A percentile compares a stretch with the other conserved stretches of the same genome.
These are phyloP conservation scores for Diloba caeruleocephala DNA, from an alignment of 2,888 invertebrate genomes.

Conservation along the genomic window DNA sequence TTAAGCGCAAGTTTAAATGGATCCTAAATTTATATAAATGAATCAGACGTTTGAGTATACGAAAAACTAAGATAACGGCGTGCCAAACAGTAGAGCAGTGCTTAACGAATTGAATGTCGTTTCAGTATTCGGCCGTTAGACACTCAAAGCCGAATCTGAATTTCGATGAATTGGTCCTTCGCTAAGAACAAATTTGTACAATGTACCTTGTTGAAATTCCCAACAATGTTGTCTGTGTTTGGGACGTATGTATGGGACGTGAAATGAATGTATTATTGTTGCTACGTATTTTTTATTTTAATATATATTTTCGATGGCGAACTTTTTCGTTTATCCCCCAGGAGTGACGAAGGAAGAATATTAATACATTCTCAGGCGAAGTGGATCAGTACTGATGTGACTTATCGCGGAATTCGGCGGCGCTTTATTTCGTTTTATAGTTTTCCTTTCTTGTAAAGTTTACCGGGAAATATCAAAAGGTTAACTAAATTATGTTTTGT, in stretches of 20 bases:
- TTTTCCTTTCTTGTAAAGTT: slow-evolving; percentile 23
- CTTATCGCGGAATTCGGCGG: slow-evolving; percentile 17
- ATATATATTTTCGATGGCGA: slow-evolving; percentile 42
- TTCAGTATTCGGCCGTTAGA: too few species aligned
- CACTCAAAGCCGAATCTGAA: slow-evolving; percentile 29
- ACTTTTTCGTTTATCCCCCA: slow-evolving; percentile 47
- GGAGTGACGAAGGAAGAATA: slow-evolving; percentile 42
- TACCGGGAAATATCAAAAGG: slow-evolving; percentile 19
- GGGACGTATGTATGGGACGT: slow-evolving; percentile 47
- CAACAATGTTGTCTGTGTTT: slow-evolving; percentile 18
- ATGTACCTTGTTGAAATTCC: slow-evolving; percentile 44
- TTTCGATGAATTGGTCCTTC: slow-evolving; percentile 26
- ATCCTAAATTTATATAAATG: too few species aligned
- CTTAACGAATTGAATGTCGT: too few species aligned
- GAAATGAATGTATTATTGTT: slow-evolving; percentile 50
- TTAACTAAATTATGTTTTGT: slow-evolving; percentile 21
- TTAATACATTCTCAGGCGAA: slow-evolving; percentile 36
- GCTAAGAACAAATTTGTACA: slow-evolving; percentile 29
- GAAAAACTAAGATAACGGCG: too few species aligned
- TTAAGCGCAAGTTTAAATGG: too few species aligned
- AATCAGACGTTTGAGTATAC: too few species aligned
- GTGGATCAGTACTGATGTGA: slow-evolving; percentile 48
- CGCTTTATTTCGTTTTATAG: slow-evolving; percentile 36
- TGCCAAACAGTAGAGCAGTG: too few species aligned
- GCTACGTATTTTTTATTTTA: slow-evolving; percentile 50